These are phyloP conservation scores for Luscinia megarhynchos DNA, from an alignment of 2,797 vertebrate species.

Conservation along the genomic window DNA sequence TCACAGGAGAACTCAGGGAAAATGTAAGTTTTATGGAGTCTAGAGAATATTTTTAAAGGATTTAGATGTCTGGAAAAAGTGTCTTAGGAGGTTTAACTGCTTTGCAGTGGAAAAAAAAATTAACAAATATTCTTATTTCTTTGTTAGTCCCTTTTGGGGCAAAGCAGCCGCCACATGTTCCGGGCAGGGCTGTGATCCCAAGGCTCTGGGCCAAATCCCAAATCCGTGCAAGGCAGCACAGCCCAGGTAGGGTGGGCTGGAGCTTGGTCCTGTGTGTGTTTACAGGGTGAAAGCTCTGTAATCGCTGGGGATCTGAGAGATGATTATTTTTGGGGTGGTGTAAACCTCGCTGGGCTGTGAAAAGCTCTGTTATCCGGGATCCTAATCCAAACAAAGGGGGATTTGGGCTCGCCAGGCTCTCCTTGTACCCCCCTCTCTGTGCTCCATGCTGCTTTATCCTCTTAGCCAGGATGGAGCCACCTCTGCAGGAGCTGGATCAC, in stretches of 20 bases:
- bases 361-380: neutral
- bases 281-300: neutral
- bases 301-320: neutral
- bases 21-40: constrained; percentile 68
- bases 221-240: neutral
- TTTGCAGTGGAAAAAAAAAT: constrained; percentile 51
- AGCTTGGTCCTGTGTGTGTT: neutral
- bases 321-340: neutral
- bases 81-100: constrained; percentile 64
- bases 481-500: neutral
- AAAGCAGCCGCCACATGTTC: neutral
- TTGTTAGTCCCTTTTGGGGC: constrained; percentile 40
- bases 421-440: neutral
- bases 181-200: neutral
- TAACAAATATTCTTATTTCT: constrained; percentile 61
- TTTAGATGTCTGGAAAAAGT: constrained; percentile 70
- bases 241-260: neutral
- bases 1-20: constrained; percentile 51
- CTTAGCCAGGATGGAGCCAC: neutral
- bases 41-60: constrained; percentile 72
- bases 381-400: neutral
- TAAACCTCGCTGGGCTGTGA: neutral
- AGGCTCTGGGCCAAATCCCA: neutral
- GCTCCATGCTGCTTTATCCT: neutral
- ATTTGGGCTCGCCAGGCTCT: neutral